Conservation (phyloP, 2,888 invertebrate genomes). For the Gortyna flavago region DNA sequence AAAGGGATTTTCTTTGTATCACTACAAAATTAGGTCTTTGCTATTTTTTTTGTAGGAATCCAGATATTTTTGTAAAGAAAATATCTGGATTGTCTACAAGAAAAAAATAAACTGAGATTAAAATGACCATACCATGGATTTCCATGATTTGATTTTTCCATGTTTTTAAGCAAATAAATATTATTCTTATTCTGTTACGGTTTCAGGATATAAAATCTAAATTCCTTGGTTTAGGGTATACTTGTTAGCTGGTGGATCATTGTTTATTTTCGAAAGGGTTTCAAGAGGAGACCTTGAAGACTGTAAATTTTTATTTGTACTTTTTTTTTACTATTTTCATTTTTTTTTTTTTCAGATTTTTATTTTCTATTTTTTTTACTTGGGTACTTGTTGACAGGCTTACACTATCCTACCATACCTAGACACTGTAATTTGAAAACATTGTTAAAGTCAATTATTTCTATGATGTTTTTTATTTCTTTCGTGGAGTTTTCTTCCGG, state of each 20-base stretch:
- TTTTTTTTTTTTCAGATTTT: too few relatives aligned
- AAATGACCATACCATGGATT: neutral
- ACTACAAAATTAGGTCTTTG: neutral
- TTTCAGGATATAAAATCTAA: neutral
- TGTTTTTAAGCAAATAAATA: too few relatives aligned
- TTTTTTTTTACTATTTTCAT: too few relatives aligned
- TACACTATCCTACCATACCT: too few relatives aligned
- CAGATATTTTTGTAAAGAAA: too few relatives aligned
- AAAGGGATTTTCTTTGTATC: constrained; percentile 2
- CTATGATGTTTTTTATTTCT: too few relatives aligned
- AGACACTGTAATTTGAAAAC: neutral
- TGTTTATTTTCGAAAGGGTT: neutral
- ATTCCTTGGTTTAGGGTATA: neutral
- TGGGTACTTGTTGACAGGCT: neutral
- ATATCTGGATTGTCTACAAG: neutral
- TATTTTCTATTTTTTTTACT: neutral
- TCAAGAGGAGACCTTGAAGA: neutral
- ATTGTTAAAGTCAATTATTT: neutral
- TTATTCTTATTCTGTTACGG: too few relatives aligned
- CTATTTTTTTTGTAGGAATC: neutral
- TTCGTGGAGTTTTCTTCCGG: neutral
- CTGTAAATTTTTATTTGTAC: too few relatives aligned
- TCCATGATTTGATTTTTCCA: too few relatives aligned
- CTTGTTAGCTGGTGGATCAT: too few relatives aligned
- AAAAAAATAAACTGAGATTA: neutral